These are phyloP conservation scores for Zonitis immaculata DNA, from an alignment of 2,888 invertebrate species.

Conservation along the genomic window DNA sequence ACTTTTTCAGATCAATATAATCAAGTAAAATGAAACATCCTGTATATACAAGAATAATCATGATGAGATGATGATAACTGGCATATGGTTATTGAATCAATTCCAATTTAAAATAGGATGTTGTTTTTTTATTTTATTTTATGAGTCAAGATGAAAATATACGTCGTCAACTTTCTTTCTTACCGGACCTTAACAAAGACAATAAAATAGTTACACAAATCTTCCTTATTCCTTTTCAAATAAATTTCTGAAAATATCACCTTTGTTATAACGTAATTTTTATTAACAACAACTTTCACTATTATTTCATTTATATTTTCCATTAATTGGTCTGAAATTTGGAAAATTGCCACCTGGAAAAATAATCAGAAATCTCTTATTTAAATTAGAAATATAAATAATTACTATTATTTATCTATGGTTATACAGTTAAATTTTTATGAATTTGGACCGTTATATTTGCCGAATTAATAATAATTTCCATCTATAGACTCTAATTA, in stretches of 20 bases:
- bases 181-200: slow-evolving; percentile 19
- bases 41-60: too few relatives aligned
- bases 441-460: slow-evolving; percentile 14
- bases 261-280: slow-evolving; percentile 6
- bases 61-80: neutral
- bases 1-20: too few relatives aligned
- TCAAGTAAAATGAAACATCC: too few relatives aligned
- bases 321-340: neutral
- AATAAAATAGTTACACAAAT: slow-evolving; percentile 8
- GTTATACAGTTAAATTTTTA: neutral
- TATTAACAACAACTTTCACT: slow-evolving; percentile 13
- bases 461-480: slow-evolving; percentile 6
- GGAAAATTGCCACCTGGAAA: neutral
- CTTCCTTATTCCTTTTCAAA: neutral
- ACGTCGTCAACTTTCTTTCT: slow-evolving; percentile 9
- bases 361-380: neutral
- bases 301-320: slow-evolving; percentile 1
- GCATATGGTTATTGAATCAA: neutral
- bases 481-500: neutral
- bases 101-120: neutral
- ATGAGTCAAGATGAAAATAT: slow-evolving; percentile 15
- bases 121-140: too few relatives aligned
- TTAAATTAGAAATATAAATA: slow-evolving; percentile 6
- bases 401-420: neutral
- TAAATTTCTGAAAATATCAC: neutral